Percentiles rank a stretch among this genome's conserved stretches.
Conservation (phyloP, 2,888 invertebrate genomes). For the Poecilus cupreus region DNA sequence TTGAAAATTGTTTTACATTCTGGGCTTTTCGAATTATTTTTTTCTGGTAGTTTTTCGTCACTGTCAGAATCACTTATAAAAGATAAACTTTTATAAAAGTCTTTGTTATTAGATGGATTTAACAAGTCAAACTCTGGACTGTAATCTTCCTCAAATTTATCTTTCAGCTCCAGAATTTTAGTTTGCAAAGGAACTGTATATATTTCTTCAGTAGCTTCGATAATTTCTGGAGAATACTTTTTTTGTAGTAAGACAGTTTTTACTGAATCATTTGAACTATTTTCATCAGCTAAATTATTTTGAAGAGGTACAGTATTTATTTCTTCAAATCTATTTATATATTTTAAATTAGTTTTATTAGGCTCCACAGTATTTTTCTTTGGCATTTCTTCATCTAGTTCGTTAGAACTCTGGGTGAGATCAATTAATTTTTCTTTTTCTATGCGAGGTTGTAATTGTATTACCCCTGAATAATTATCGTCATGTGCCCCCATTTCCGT, state of each 20-base stretch:
- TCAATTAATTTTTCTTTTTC: slow-evolving; percentile 53
- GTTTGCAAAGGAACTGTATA: not conserved
- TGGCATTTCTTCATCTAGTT: not conserved
- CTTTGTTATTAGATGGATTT: slow-evolving; percentile 26
- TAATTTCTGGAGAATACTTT: not conserved
- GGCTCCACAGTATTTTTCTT: not conserved
- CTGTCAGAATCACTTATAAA: slow-evolving; percentile 13
- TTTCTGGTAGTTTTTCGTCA: not conserved
- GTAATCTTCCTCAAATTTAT: not conserved
- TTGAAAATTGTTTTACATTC: not conserved
- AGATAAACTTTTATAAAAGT: slow-evolving; percentile 22
- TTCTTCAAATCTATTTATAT: too few relatives aligned
- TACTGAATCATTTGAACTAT: not conserved
- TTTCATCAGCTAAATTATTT: not conserved
- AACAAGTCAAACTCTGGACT: slow-evolving; percentile 9
- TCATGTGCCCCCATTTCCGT: not conserved
- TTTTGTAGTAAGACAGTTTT: not conserved
- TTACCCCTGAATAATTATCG: not conserved
- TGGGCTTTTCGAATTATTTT: not conserved
- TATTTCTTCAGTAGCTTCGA: not conserved
- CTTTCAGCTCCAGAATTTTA: not conserved
- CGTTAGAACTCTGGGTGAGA: slow-evolving; percentile 58
- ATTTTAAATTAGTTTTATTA: too few relatives aligned
- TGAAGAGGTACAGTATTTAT: too few relatives aligned
- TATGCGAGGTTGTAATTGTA: not conserved